A percentile compares a stretch with the other conserved stretches of the same genome.
phyloP scores from a whole-genome alignment of 2,888 invertebrate species.

The Cataglyphis livida region DNA sequence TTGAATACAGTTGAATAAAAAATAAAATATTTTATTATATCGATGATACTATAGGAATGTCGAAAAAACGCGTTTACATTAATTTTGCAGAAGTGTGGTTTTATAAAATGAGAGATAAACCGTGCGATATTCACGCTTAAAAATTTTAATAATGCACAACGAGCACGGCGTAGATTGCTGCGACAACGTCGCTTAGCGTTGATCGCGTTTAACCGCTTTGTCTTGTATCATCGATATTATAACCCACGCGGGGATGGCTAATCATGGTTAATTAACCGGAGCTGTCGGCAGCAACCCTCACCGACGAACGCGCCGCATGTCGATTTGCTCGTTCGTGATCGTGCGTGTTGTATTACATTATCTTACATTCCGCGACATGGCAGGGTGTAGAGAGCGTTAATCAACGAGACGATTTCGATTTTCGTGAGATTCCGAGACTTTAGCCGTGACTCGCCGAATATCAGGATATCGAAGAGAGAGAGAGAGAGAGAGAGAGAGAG shows the following conservation, averaged over 20 bases:
- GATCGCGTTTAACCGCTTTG: background rate
- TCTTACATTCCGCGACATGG: background rate
- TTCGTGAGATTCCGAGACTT: background rate
- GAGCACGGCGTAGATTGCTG: background rate
- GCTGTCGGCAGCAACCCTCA: background rate
- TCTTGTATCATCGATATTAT: constrained; percentile 14
- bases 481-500: too few species aligned
- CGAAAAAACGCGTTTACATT: background rate
- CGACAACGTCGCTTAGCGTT: background rate
- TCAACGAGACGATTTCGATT: background rate
- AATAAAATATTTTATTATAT: background rate
- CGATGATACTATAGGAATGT: background rate
- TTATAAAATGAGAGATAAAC: background rate
- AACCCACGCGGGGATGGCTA: background rate
- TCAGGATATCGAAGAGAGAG: background rate
- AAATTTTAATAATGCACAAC: background rate
- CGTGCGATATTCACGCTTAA: background rate
- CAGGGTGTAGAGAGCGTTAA: background rate
- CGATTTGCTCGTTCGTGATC: background rate
- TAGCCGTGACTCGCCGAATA: background rate
- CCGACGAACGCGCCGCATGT: background rate
- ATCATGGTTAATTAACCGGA: constrained; percentile 10
- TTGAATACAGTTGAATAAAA: background rate
- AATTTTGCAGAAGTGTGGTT: background rate
- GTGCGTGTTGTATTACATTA: constrained; percentile 7